Percentiles rank a stretch among this genome's conserved stretches.
Evolutionary conservation across 2,888 invertebrate species (phyloP).

Genomic region (Leucophenga maculata): DNA sequence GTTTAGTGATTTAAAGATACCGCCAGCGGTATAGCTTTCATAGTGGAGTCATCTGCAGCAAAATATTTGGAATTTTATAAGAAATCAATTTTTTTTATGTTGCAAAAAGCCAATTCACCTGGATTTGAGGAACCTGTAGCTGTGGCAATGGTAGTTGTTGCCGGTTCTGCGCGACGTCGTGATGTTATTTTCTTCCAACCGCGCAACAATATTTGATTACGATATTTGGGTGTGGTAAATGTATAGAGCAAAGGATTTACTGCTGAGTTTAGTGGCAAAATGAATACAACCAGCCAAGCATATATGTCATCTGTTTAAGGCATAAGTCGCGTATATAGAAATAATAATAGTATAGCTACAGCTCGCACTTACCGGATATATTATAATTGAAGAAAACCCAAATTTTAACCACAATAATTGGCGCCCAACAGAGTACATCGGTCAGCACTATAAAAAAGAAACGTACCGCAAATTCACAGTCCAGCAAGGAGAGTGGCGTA

Average conservation of each 20-base stretch:
- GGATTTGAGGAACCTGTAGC: conserved; percentile 69
- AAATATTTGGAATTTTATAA: neutral
- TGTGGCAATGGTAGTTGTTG: conserved; percentile 64
- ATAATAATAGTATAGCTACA: too few relatives aligned
- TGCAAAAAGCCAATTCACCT: conserved; percentile 38
- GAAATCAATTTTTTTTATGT: neutral
- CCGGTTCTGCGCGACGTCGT: conserved; percentile 65
- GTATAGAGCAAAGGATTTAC: conserved; percentile 80
- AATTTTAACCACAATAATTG: conserved; percentile 78
- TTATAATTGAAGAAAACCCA: conserved; percentile 75
- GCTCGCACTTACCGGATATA: conserved; percentile 74
- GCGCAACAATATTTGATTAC: conserved; percentile 73
- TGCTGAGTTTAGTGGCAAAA: conserved; percentile 79
- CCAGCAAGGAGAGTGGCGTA: conserved; percentile 75
- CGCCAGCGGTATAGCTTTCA: conserved; percentile 55
- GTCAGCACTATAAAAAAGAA: conserved; percentile 82
- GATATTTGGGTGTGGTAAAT: conserved; percentile 79
- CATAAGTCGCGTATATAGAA: neutral
- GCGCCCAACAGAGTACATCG: conserved; percentile 81
- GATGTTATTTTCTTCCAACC: conserved; percentile 72
- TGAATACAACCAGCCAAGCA: conserved; percentile 79
- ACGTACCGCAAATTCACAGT: conserved; percentile 77
- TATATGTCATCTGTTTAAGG: conserved; percentile 75
- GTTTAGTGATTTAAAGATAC: conserved; percentile 47
- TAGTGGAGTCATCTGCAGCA: conserved; percentile 58